Evolutionary conservation across 92 coral and sea anemone species (phyloP), one percentile per base, ranked within the genome.

Genomic region (Chrysogorgia sp.): DNA sequence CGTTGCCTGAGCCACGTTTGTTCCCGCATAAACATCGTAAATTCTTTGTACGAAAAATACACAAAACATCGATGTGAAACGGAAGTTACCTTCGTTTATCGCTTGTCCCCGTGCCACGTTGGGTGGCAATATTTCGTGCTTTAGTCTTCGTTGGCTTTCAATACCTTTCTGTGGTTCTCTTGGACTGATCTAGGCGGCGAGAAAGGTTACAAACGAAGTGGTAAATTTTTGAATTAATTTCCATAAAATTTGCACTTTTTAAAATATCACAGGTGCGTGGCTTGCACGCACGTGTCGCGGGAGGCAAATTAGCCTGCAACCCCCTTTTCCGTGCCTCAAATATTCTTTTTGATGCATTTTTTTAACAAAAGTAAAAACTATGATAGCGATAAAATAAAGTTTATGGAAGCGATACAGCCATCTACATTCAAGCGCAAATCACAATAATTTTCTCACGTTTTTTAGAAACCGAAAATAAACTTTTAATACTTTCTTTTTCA

Each of bases 191-290:
- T 49, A 71, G 50, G 45, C 77, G 41, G 77, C 77, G 77, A 45
- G 62, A 52, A 48, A 17, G 29, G 48, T 69, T 49, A 49, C 47
- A 69, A 45, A 31, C 60, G 76, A 69, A 28, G 78, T 71, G 76
- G 60, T 24, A 60, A 28, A 10, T 52, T 53, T 72, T 52, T 72
- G 79, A 53, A 53, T 72, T 72, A 72, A 72, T 72, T 58, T 72
- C 49, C 79, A 72, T 72, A 72, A 72, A 72, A 72, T 72, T 72
- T 72, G 64, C 79, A 72, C 65, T 10, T 47, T 2, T 2, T 34
- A 48, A 23, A 29, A 0, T 22, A 53, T 72, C 55, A 25, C 59
- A 41, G 57, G 63, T 28, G 65, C 40, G 65, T 65, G 29, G 34
- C 29, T 23, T 29, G 63, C 63, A 29, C 34, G 79, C 52, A 45